phyloP scores from a whole-genome alignment of 2,113 vertebrate genomes.

The Mus spicilegus region DNA sequence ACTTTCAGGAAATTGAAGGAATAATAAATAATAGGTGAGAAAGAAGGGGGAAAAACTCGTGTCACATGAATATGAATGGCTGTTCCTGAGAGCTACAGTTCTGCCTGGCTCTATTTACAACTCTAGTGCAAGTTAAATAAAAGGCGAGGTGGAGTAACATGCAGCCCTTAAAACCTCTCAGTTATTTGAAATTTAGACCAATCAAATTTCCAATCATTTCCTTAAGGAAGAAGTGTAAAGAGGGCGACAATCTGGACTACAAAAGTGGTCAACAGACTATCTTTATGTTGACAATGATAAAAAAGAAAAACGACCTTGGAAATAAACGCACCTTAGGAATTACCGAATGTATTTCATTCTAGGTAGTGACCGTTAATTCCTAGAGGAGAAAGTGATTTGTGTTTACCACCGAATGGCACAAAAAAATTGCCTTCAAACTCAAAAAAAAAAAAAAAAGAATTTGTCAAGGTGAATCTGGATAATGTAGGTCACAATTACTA shows the following conservation, averaged over 20 bases:
- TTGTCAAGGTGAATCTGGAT: conserved; percentile 19
- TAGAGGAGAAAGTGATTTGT: conserved; percentile 24
- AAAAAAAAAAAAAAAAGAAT: not conserved
- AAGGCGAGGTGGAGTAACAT: not conserved
- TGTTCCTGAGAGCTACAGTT: not conserved
- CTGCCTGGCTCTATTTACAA: not conserved
- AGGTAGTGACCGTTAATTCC: not conserved
- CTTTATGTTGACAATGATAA: not conserved
- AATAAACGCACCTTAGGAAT: not conserved
- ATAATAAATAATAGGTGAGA: not conserved
- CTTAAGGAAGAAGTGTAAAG: not conserved
- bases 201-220: not conserved
- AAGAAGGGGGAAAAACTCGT: not conserved
- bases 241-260: not conserved
- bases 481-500: conserved; percentile 10
- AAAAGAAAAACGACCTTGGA: conserved; percentile 7
- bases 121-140: conserved; percentile 3
- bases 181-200: not conserved
- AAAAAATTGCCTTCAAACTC: conserved; percentile 23
- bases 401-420: conserved; percentile 17
- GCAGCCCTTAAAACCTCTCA: not conserved
- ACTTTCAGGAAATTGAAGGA: not conserved
- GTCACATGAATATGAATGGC: not conserved
- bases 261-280: not conserved
- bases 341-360: conserved; percentile 4